phyloP scores from a whole-genome alignment of 2,797 vertebrate genomes.

The Microcaecilia unicolor region DNA sequence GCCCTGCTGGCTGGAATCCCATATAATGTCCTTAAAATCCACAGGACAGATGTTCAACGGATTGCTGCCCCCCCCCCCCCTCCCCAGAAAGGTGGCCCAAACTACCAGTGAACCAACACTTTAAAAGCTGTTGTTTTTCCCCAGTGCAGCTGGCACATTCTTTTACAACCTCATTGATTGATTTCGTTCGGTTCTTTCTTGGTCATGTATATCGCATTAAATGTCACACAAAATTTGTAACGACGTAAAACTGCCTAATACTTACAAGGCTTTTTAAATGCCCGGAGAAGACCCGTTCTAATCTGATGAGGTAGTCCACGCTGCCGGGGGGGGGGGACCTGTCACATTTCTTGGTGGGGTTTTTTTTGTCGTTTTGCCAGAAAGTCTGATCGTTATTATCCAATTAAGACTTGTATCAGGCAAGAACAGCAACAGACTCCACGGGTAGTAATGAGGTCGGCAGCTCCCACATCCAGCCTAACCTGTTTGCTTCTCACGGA shows the following conservation, averaged over 20 bases:
- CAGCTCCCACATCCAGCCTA: constrained; percentile 21
- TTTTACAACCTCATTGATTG: constrained; percentile 34
- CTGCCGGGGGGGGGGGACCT: no score
- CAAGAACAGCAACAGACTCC: constrained; percentile 2
- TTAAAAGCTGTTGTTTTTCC: constrained; percentile 22
- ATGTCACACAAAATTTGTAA: constrained; percentile 32
- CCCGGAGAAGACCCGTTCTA: constrained; percentile 6
- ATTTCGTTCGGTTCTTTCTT: constrained; percentile 10
- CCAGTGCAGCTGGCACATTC: constrained; percentile 28
- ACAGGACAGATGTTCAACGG: no score
- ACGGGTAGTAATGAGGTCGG: constrained; percentile 13
- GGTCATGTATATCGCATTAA: constrained; percentile 8
- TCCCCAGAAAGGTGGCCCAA: no score
- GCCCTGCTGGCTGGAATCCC: no score
- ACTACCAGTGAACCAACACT: no score
- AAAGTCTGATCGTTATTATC: constrained; percentile 13
- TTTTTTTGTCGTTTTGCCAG: rapidly evolving
- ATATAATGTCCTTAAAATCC: no score
- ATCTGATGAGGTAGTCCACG: background rate
- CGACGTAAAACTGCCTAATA: constrained; percentile 9
- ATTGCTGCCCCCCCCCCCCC: no score
- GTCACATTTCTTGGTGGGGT: constrained; percentile 10
- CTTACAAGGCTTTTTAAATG: constrained; percentile 17
- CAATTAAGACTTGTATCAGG: constrained; percentile 11
- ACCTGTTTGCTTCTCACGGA: constrained; percentile 24